phyloP scores from a whole-genome alignment of 2,113 vertebrate genomes.

The Strigops habroptila region DNA sequence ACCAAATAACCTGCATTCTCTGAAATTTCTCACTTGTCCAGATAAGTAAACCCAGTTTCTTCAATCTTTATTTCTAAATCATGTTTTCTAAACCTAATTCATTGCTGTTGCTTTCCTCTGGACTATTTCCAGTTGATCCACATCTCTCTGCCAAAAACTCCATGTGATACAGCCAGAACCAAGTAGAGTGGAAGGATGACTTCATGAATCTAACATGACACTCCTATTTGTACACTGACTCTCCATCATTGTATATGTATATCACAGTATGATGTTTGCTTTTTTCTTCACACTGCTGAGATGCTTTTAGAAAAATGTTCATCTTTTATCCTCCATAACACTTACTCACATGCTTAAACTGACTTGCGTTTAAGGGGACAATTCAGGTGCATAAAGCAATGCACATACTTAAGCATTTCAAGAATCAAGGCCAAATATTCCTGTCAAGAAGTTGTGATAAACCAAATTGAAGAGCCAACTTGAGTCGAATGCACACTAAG shows the following conservation, averaged over 20 bases:
- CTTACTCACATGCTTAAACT: neutral
- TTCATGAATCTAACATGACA: constrained; percentile 65
- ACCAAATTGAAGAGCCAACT: neutral
- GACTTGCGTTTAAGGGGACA: neutral
- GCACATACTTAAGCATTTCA: neutral
- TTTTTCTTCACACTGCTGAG: neutral
- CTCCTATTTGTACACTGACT: constrained; percentile 55
- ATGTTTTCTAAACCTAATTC: constrained; percentile 29
- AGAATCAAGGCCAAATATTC: neutral
- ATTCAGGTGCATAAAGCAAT: neutral
- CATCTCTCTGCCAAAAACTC: constrained; percentile 49
- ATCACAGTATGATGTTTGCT: neutral
- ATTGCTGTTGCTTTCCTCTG: constrained; percentile 10
- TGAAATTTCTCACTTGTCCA: neutral
- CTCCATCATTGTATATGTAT: neutral
- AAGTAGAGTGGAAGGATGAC: constrained; percentile 64
- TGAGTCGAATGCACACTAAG: neutral
- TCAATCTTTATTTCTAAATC: constrained; percentile 9
- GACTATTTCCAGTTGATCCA: constrained; percentile 37
- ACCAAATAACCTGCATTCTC: neutral
- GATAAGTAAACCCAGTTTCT: neutral
- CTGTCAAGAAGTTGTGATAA: neutral
- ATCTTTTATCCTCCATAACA: neutral
- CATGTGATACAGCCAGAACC: constrained; percentile 45
- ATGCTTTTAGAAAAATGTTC: neutral